A percentile compares a stretch with the other conserved stretches of the same genome.
phyloP scores from a whole-genome alignment of 2,113 vertebrate species.

The Heliornis fulica region DNA sequence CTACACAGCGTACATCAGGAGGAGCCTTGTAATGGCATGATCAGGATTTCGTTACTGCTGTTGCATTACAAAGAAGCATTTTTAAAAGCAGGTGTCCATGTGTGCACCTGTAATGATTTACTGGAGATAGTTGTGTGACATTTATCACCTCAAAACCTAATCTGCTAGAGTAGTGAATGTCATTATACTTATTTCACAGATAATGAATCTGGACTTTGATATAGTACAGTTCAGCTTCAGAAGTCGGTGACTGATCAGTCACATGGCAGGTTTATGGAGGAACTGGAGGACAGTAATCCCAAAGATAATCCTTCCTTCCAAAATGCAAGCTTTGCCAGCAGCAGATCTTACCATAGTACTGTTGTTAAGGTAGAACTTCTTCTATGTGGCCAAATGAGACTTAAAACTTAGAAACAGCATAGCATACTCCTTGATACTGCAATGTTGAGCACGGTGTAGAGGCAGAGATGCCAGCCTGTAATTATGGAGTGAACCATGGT shows the following conservation, averaged over 20 bases:
- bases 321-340: neutral
- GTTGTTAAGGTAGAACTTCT: neutral
- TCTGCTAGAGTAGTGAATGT: neutral
- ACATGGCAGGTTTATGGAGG: neutral
- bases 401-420: neutral
- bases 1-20: neutral
- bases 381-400: neutral
- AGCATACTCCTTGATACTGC: neutral
- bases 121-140: neutral
- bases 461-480: neutral
- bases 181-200: neutral
- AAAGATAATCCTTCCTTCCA: neutral
- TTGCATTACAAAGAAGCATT: neutral
- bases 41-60: neutral
- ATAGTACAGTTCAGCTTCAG: neutral
- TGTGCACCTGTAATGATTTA: neutral
- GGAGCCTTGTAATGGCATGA: neutral
- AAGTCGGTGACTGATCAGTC: neutral
- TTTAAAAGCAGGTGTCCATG: neutral
- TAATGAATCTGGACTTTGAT: neutral
- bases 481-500: neutral
- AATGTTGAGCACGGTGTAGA: neutral
- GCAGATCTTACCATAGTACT: neutral
- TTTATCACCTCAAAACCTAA: neutral
- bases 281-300: neutral